Base-by-base conservation (phyloP, 2,797 vertebrate genomes). In the Okamejei kenojei region DNA sequence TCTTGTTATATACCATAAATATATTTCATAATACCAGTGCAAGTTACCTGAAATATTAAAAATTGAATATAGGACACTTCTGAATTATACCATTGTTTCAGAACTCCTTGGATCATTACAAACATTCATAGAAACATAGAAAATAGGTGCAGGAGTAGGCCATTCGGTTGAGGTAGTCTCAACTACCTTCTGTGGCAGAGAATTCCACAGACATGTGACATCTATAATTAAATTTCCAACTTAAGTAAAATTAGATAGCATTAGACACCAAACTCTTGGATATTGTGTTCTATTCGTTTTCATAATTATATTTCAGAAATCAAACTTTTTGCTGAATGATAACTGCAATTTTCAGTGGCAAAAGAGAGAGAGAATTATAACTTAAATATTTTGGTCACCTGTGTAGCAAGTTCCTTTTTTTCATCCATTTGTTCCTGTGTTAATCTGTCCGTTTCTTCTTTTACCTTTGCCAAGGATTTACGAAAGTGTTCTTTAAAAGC, bases 401-500 rank as follows among this genome's bases (percentile, higher is more conserved):
- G 94, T 79, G 94, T 93, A 7, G 97, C 97, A 93, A 95, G 94
- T 78, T 96, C 95, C 93, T 96, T 96, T 92, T 94, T 96, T 93
- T 95, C 94, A 73, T 96, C 94, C 79, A 95, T 88, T 86, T 95
- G 94, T 74, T 90, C 86, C 81, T 95, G 94, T 93, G 96, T 94
- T 73, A 95, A 94, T 93, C 91, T 95, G 93, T 94, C 94, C 90
- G 96, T 96, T 95, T 94, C 95, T 93, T 95, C 95, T 94, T 94
- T 95, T 19, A 95, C 17, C 80, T 93, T 94, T 93, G 96, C 94
- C 93, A 97, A 94, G 94, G 95, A 95, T 93, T 94, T 93, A 93
- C 94, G 95, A 63, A 97, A 97, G 92, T 95, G 93, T 93, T 96
- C 97, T 98, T 94, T 94, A 65, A 94, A 94, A 93, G 78, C 19